Evolutionary conservation across 2,888 invertebrate species (phyloP).

Genomic region (Leucozona laternaria): DNA sequence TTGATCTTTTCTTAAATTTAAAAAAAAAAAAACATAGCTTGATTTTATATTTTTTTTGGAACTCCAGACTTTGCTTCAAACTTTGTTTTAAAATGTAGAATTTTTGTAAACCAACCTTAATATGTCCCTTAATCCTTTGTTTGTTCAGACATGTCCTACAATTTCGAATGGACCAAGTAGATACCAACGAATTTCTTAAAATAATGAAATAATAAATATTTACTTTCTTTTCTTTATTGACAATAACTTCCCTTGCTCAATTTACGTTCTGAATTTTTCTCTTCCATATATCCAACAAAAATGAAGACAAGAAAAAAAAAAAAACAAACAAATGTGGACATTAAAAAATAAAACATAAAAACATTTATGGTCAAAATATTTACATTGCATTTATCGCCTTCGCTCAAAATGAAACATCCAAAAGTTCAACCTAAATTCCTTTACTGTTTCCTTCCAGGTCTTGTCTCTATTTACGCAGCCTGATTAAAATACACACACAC

Average conservation of each 20-base stretch:
- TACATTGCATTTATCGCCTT: slow-evolving; percentile 37
- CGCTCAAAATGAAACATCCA: not conserved
- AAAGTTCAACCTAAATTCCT: slow-evolving; percentile 40
- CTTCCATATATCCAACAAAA: not conserved
- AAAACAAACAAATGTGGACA: not conserved
- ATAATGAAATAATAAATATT: slow-evolving; percentile 29
- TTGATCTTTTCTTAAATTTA: no score
- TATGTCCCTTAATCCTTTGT: not conserved
- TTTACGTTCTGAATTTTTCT: slow-evolving; percentile 17
- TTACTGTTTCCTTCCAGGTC: slow-evolving; percentile 20
- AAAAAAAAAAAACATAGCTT: no score
- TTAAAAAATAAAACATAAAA: not conserved
- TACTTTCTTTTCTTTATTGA: slow-evolving; percentile 22
- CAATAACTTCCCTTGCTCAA: slow-evolving; percentile 44
- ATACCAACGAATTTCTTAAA: not conserved
- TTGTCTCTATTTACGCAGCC: slow-evolving; percentile 47
- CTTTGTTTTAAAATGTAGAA: no score
- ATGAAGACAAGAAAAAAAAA: not conserved
- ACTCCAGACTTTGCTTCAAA: no score
- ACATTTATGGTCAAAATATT: slow-evolving; percentile 42
- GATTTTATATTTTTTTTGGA: no score
- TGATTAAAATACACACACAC: slow-evolving; percentile 5
- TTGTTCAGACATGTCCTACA: not conserved
- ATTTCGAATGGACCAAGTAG: not conserved
- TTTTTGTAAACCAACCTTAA: no score